These are phyloP conservation scores for Vulpes ferrilata DNA, from an alignment of 2,113 vertebrate genomes.

Conservation along the genomic window DNA sequence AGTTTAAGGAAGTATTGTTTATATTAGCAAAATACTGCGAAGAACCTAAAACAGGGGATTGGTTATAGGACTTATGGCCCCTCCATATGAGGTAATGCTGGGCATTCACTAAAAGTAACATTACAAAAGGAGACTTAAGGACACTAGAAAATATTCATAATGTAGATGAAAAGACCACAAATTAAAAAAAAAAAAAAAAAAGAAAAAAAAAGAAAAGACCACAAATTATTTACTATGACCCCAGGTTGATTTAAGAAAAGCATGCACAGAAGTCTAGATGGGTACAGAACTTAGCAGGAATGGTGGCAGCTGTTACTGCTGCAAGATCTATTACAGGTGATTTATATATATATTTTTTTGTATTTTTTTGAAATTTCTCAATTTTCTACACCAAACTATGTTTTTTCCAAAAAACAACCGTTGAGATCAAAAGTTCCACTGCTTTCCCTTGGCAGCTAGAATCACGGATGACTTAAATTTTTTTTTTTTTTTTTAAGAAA, in stretches of 20 bases:
- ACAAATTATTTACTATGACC: conserved; percentile 12
- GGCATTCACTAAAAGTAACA: neutral
- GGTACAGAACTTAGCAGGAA: neutral
- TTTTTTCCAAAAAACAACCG: conserved; percentile 43
- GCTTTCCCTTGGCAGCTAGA: neutral
- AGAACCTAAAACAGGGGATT: neutral
- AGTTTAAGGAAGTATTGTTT: conserved; percentile 53
- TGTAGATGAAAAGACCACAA: neutral
- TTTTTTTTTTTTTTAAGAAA: neutral
- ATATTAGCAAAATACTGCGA: conserved; percentile 38
- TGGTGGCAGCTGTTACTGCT: neutral
- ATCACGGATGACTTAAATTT: neutral
- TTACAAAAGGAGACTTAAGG: neutral
- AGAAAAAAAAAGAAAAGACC: neutral
- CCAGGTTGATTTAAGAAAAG: neutral
- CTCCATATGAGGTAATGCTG: neutral
- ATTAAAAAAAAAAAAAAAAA: neutral
- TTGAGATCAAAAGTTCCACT: conserved; percentile 16
- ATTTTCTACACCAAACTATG: conserved; percentile 33
- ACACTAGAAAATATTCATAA: neutral
- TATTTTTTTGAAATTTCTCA: conserved; percentile 55
- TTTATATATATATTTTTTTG: neutral
- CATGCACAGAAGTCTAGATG: neutral
- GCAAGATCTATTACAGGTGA: neutral
- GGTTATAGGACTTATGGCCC: neutral